These are phyloP conservation scores for Pammene aurita DNA, from an alignment of 2,888 invertebrate genomes.

Conservation along the genomic window DNA sequence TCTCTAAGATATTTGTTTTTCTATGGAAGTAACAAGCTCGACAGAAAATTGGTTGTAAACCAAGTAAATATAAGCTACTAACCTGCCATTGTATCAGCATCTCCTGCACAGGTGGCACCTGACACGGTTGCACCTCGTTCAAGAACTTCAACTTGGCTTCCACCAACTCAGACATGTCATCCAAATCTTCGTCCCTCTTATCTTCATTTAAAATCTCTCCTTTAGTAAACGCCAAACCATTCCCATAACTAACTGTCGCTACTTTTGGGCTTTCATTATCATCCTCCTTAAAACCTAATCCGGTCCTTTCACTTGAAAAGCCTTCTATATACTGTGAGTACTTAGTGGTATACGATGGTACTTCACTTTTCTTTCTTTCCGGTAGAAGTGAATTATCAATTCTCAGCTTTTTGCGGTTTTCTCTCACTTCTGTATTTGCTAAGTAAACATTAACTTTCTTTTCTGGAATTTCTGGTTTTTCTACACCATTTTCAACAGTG, in stretches of 20 bases:
- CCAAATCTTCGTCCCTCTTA: conserved; percentile 66
- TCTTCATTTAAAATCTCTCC: conserved; percentile 78
- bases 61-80: conserved; percentile 37
- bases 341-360: conserved; percentile 73
- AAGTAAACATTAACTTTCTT: conserved; percentile 73
- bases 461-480: conserved; percentile 52
- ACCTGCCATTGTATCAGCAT: conserved; percentile 84
- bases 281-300: conserved; percentile 74
- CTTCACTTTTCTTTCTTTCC: conserved; percentile 61
- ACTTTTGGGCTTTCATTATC: conserved; percentile 62
- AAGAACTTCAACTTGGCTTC: conserved; percentile 81
- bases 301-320: conserved; percentile 73
- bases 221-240: conserved; percentile 78
- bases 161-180: conserved; percentile 69
- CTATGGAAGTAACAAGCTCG: too few species aligned
- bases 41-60: too few species aligned
- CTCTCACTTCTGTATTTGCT: conserved; percentile 55
- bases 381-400: conserved; percentile 75
- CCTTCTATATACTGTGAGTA: conserved; percentile 77
- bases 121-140: conserved; percentile 72
- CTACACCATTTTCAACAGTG: conserved; percentile 51
- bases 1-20: too few species aligned
- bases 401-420: conserved; percentile 70
- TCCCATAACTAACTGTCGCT: conserved; percentile 67
- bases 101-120: conserved; percentile 80